These are phyloP conservation scores for Leucopternis melanops DNA, from an alignment of 2,113 vertebrate genomes.

Conservation along the genomic window DNA sequence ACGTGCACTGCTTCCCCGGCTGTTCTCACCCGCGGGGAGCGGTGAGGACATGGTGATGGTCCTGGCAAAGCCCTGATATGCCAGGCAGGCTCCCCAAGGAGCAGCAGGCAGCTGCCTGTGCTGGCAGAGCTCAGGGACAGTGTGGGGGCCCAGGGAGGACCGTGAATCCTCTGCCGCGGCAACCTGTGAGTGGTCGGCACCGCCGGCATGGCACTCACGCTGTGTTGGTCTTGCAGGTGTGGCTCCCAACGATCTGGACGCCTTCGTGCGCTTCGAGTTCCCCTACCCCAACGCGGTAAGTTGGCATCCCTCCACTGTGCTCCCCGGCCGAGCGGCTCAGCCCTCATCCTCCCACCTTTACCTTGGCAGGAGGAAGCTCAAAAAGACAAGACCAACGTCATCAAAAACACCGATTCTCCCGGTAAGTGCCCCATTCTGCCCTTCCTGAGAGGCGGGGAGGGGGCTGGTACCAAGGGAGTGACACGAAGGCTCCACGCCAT, in stretches of 20 bases:
- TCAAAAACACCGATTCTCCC: slow-evolving; percentile 81
- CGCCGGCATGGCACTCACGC: not conserved
- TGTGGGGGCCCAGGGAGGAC: too few species aligned
- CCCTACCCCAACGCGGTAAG: slow-evolving; percentile 84
- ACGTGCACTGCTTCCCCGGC: not conserved
- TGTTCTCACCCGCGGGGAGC: too few species aligned
- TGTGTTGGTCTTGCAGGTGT: slow-evolving; percentile 64
- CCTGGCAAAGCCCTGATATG: too few species aligned
- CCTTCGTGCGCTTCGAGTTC: slow-evolving; percentile 89
- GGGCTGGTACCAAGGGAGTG: not conserved
- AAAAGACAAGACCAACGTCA: slow-evolving; percentile 82
- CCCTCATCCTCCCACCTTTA: not conserved
- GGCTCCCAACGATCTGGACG: slow-evolving; percentile 80
- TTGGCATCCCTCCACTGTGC: not conserved
- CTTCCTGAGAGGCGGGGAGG: not conserved
- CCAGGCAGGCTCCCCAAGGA: too few species aligned
- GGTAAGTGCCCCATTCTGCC: slow-evolving; percentile 27
- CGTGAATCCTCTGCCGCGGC: too few species aligned
- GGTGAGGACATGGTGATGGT: too few species aligned
- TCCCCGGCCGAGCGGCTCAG: not conserved
- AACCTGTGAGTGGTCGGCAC: too few species aligned
- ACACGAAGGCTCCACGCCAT: too few species aligned
- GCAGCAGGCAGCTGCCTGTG: too few species aligned
- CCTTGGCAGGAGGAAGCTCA: slow-evolving; percentile 84
- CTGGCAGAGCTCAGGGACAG: too few species aligned